Conservation (phyloP, 2,888 invertebrate species). For the Drosophila mettleri region DNA sequence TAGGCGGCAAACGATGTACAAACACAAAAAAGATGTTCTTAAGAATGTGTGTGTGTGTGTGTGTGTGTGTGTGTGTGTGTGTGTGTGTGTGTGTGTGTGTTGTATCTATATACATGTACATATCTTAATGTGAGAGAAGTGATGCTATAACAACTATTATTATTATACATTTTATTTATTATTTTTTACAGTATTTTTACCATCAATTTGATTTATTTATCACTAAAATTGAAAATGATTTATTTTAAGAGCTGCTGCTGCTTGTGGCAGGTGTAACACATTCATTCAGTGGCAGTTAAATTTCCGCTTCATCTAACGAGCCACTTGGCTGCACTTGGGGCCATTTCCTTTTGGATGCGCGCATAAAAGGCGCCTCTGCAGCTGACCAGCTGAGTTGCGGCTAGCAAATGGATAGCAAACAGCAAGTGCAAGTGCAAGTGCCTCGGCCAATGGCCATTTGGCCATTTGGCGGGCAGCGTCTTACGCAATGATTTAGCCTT, state of each 20-base stretch:
- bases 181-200: not conserved
- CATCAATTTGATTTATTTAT: not conserved
- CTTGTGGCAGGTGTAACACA: slow-evolving; percentile 5
- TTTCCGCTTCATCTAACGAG: slow-evolving; percentile 36
- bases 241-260: not conserved
- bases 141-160: not conserved
- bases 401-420: slow-evolving; percentile 8
- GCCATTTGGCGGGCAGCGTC: slow-evolving; percentile 31
- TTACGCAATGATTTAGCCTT: slow-evolving; percentile 51
- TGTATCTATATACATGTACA: not conserved
- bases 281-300: slow-evolving; percentile 19
- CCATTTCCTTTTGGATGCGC: slow-evolving; percentile 34
- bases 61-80: not conserved
- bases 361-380: slow-evolving; percentile 30
- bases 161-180: not conserved
- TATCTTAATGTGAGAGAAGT: too few relatives aligned
- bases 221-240: not conserved
- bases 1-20: not conserved
- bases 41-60: too few relatives aligned
- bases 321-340: slow-evolving; percentile 37
- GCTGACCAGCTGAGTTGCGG: slow-evolving; percentile 1
- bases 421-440: slow-evolving; percentile 37
- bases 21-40: not conserved
- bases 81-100: not conserved
- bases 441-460: slow-evolving; percentile 47